Percentiles rank a stretch among this genome's conserved stretches.
phyloP scores from a whole-genome alignment of 1,140 invertebrate species.

The Artemia franciscana region DNA sequence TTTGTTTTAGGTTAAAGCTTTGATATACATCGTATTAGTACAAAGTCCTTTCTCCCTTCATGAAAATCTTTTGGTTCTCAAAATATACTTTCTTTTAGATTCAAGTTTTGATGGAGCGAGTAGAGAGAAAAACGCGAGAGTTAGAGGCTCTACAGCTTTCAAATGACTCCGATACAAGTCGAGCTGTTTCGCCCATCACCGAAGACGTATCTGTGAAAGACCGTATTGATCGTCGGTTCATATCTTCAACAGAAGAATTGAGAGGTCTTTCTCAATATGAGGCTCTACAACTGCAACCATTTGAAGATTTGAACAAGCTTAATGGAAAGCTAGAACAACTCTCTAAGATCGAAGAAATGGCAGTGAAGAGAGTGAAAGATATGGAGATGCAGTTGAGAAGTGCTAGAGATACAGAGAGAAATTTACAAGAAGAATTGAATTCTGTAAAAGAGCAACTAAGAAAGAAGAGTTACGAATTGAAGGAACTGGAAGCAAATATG shows the following conservation, averaged over 20 bases:
- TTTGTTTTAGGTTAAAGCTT: no score
- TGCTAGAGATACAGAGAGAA: background rate
- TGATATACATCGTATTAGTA: no score
- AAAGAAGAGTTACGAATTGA: background rate
- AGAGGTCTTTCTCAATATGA: background rate
- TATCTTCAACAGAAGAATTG: background rate
- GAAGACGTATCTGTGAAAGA: background rate
- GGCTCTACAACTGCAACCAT: background rate
- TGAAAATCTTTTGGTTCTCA: no score
- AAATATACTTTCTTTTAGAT: background rate
- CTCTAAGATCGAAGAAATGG: background rate
- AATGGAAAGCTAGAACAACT: background rate
- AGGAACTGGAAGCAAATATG: background rate
- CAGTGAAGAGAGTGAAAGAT: background rate
- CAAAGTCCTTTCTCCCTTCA: no score
- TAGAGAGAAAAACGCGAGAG: background rate
- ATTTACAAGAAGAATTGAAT: background rate
- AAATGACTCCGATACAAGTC: background rate
- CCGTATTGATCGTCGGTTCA: background rate
- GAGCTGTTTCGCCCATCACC: background rate
- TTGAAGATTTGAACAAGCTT: background rate
- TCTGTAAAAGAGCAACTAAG: background rate
- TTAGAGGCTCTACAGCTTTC: background rate
- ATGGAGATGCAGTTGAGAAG: background rate
- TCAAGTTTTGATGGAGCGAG: background rate